These are phyloP conservation scores for Melanotaenia pygmaea DNA, from an alignment of 2,797 vertebrate species.

Conservation along the genomic window DNA sequence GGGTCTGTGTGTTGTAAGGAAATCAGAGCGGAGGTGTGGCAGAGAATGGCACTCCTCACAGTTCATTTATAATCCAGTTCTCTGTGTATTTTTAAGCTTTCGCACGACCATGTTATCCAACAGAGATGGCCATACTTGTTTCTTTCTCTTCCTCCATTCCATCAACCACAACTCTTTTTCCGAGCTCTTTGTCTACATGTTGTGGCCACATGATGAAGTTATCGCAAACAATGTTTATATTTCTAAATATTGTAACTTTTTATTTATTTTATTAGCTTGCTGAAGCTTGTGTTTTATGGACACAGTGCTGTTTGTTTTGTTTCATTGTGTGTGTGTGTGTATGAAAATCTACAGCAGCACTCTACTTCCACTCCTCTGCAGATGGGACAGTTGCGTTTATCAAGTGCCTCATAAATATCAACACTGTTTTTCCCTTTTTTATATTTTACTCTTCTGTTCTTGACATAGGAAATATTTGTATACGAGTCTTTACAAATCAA, in stretches of 20 bases:
- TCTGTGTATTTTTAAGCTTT: slow-evolving; percentile 11
- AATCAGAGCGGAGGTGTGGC: slow-evolving; percentile 9
- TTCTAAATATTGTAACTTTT: slow-evolving; percentile 61
- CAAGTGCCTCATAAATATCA: slow-evolving; percentile 72
- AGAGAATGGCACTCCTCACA: slow-evolving; percentile 11
- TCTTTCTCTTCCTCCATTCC: slow-evolving; percentile 24
- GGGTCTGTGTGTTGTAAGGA: slow-evolving; percentile 24
- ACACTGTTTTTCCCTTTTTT: slow-evolving; percentile 24
- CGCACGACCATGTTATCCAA: slow-evolving; percentile 34
- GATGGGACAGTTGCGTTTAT: slow-evolving; percentile 40
- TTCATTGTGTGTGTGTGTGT: slow-evolving; percentile 56
- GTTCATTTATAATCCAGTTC: background rate
- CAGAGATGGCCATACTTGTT: slow-evolving; percentile 10
- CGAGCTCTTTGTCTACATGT: slow-evolving; percentile 22
- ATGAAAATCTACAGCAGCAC: slow-evolving; percentile 45
- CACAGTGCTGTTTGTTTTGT: slow-evolving; percentile 56
- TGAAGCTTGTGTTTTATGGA: slow-evolving; percentile 58
- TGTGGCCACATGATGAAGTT: slow-evolving; percentile 35
- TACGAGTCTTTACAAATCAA: background rate
- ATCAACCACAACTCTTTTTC: slow-evolving; percentile 24
- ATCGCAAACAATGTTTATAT: slow-evolving; percentile 60
- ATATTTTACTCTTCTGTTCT: slow-evolving; percentile 7
- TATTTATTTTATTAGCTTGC: slow-evolving; percentile 76
- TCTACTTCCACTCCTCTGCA: slow-evolving; percentile 44
- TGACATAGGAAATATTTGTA: background rate